Evolutionary conservation across 2,888 invertebrate genomes (phyloP).

Genomic region (Aspidiotus rigidus): DNA sequence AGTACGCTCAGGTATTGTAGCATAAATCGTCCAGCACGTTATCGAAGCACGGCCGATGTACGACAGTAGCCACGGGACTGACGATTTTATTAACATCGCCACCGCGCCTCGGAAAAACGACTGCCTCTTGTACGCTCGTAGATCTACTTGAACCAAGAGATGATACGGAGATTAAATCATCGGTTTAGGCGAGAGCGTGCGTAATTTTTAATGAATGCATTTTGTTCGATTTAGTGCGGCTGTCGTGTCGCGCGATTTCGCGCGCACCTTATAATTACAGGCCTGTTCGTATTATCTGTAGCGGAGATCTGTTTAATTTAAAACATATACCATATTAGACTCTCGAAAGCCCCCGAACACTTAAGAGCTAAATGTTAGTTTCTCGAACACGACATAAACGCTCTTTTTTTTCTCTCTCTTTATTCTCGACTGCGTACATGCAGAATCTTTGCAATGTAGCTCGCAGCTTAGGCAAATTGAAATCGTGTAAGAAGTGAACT

Average conservation of each 20-base stretch:
- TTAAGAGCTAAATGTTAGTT: too few species aligned
- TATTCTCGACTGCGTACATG: too few species aligned
- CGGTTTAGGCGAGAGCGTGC: neutral
- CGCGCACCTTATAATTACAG: slow-evolving; percentile 4
- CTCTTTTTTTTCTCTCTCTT: too few species aligned
- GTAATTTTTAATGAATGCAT: neutral
- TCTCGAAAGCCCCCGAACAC: too few species aligned
- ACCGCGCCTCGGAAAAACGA: neutral
- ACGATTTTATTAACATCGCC: neutral
- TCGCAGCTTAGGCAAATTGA: too few species aligned
- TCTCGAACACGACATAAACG: too few species aligned
- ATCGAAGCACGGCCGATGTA: too few species aligned
- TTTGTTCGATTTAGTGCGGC: neutral
- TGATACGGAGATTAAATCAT: neutral
- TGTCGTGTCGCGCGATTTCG: slow-evolving; percentile 2
- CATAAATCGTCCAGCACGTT: too few species aligned
- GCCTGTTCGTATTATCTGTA: neutral
- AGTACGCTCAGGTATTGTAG: neutral
- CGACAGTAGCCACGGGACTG: neutral
- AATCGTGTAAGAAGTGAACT: too few species aligned
- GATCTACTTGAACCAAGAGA: neutral
- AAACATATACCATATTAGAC: too few species aligned
- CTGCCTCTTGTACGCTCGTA: neutral
- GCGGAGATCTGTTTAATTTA: too few species aligned
- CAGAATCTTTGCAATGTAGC: too few species aligned